phyloP scores from a whole-genome alignment of 2,113 vertebrate genomes.

The Polypterus senegalus region DNA sequence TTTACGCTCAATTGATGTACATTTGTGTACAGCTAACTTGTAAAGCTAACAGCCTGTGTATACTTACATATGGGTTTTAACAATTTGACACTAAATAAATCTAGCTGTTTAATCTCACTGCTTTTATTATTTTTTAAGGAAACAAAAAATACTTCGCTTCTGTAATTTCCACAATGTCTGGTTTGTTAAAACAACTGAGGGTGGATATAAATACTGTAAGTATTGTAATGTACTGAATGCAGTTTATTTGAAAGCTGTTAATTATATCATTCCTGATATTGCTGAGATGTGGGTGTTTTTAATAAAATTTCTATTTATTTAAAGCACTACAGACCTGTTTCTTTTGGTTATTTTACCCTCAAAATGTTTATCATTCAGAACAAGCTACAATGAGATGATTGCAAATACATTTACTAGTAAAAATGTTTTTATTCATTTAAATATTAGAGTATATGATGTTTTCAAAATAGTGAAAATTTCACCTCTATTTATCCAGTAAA shows the following conservation, averaged over 20 bases:
- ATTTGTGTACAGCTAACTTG: slow-evolving; percentile 60
- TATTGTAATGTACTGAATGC: slow-evolving; percentile 98
- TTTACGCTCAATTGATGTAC: slow-evolving; percentile 67
- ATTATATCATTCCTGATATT: slow-evolving; percentile 99
- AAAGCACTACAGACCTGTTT: slow-evolving; percentile 57
- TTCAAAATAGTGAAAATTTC: no score
- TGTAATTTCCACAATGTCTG: slow-evolving; percentile 69
- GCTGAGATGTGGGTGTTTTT: slow-evolving; percentile 98
- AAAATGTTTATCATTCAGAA: no score
- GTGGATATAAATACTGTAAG: slow-evolving; percentile 97
- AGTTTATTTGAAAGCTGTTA: slow-evolving; percentile 98
- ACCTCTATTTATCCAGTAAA: no score
- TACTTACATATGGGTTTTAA: slow-evolving; percentile 52
- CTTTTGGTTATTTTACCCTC: no score
- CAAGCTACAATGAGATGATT: no score
- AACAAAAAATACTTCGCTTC: slow-evolving; percentile 40
- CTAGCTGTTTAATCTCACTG: slow-evolving; percentile 63
- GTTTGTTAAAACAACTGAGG: slow-evolving; percentile 71
- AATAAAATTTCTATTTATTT: slow-evolving; percentile 99
- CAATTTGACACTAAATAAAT: slow-evolving; percentile 89
- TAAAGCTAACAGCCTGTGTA: slow-evolving; percentile 72
- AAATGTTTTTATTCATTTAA: no score
- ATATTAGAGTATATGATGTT: no score
- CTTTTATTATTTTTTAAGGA: slow-evolving; percentile 43
- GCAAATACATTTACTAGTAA: no score